These are phyloP conservation scores for Egretta garzetta DNA, from an alignment of 2,113 vertebrate species.

Conservation along the genomic window DNA sequence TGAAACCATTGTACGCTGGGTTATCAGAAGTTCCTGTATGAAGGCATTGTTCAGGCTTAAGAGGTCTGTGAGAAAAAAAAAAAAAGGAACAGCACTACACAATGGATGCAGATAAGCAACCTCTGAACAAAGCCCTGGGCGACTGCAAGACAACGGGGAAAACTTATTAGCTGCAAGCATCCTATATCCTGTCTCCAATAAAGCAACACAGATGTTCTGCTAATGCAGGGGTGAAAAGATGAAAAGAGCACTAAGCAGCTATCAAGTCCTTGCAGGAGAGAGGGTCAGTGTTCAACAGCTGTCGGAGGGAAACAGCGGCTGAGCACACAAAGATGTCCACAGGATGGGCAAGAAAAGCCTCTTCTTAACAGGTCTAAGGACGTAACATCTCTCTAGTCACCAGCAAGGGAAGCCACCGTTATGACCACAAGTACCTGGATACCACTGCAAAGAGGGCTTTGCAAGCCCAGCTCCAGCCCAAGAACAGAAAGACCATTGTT, in stretches of 20 bases:
- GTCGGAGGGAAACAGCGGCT: neutral
- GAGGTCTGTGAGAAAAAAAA: conserved; percentile 12
- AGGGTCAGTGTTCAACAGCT: neutral
- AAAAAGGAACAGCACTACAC: neutral
- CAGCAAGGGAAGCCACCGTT: neutral
- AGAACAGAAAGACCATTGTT: neutral
- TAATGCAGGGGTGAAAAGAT: neutral
- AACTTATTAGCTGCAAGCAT: conserved; percentile 50
- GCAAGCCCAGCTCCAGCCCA: neutral
- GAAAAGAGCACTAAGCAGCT: conserved; percentile 8
- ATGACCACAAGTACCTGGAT: neutral
- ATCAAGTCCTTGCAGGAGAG: neutral
- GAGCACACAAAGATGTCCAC: neutral
- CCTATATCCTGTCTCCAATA: conserved; percentile 24
- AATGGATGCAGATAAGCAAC: conserved; percentile 51
- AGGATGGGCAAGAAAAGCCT: neutral
- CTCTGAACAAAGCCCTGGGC: conserved; percentile 29
- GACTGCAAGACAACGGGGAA: neutral
- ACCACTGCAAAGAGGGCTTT: neutral
- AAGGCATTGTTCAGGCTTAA: conserved; percentile 34
- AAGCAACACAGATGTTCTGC: conserved; percentile 41
- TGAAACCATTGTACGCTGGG: neutral
- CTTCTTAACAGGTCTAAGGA: neutral
- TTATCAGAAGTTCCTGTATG: conserved; percentile 37
- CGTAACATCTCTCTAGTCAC: neutral